These are phyloP conservation scores for Stercorarius parasiticus DNA, from an alignment of 2,113 vertebrate species.

Conservation along the genomic window DNA sequence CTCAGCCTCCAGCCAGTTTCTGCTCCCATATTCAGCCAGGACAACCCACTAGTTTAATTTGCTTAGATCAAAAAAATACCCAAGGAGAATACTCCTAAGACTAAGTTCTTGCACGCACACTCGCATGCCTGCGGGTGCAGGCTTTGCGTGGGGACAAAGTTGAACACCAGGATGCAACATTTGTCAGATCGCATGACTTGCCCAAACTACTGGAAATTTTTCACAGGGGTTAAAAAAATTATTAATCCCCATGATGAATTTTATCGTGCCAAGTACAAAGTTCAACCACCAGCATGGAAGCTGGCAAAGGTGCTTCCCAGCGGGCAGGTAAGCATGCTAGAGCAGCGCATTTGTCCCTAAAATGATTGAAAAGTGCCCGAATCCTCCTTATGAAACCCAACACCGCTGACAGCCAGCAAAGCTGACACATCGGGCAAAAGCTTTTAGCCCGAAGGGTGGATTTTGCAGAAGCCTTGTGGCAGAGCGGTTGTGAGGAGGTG, in stretches of 20 bases:
- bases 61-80: neutral
- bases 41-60: neutral
- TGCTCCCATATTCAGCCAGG: neutral
- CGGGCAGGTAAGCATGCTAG: accelerated
- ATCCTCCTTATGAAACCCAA: neutral
- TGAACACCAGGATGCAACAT: neutral
- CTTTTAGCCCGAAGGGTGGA: neutral
- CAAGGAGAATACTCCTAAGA: neutral
- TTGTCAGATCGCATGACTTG: neutral
- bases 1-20: neutral
- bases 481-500: neutral
- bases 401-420: neutral
- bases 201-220: neutral
- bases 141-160: neutral
- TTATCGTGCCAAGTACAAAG: neutral
- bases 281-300: accelerated
- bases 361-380: neutral
- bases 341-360: accelerated
- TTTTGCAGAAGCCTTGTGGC: neutral
- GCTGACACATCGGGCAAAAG: neutral
- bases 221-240: neutral
- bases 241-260: neutral
- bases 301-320: neutral
- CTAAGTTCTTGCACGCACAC: accelerated
- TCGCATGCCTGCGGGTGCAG: neutral